Conservation (phyloP, 2,888 invertebrate species). For the Candidula unifasciata region DNA sequence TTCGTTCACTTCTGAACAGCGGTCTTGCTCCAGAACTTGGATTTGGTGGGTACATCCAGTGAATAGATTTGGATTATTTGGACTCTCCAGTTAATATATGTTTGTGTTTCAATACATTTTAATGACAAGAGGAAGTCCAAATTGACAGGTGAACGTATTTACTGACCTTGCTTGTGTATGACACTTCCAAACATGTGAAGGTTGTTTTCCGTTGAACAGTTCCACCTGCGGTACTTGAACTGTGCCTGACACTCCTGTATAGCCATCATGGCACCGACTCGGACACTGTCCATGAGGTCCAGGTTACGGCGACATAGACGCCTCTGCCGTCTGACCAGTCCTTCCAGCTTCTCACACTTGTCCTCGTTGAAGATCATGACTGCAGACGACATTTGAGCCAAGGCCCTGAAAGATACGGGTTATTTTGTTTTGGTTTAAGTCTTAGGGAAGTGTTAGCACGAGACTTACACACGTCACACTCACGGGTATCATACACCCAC, state of each 20-base stretch:
- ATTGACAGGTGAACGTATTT: no score
- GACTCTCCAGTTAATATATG: no score
- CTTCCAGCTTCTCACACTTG: constrained; percentile 73
- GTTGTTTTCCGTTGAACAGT: constrained; percentile 76
- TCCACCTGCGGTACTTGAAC: constrained; percentile 79
- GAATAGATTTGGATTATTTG: no score
- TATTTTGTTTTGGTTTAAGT: no score
- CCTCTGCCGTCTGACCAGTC: constrained; percentile 77
- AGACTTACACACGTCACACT: no score
- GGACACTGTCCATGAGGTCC: constrained; percentile 79
- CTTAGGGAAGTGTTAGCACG: no score
- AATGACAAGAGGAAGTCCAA: no score
- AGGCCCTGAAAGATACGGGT: constrained; percentile 63
- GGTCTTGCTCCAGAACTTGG: no score
- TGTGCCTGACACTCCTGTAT: constrained; percentile 80
- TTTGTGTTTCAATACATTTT: no score
- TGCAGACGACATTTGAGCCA: constrained; percentile 69
- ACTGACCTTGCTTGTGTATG: constrained; percentile 76
- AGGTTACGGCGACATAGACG: constrained; percentile 76
- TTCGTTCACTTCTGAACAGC: no score
- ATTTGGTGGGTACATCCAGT: no score
- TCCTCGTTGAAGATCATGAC: constrained; percentile 67
- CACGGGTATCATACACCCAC: no score
- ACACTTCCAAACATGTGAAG: constrained; percentile 74
- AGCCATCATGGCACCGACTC: constrained; percentile 78